These are phyloP conservation scores for Catocala nupta DNA, from an alignment of 2,888 invertebrate genomes.

Conservation along the genomic window DNA sequence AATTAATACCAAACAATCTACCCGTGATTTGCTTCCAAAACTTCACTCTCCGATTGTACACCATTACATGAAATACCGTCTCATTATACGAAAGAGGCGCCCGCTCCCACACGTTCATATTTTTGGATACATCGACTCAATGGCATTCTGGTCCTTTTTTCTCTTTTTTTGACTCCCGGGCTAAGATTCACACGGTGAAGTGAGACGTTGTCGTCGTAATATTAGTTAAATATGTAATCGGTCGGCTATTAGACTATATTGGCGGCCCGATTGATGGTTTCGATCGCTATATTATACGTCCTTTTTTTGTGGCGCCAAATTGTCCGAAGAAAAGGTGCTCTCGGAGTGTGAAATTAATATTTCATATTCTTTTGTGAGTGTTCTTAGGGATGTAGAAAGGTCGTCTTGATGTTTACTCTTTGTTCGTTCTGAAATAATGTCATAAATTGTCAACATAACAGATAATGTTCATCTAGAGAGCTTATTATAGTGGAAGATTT, in stretches of 20 bases:
- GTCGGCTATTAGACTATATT: conserved; percentile 63
- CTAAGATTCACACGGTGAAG: conserved; percentile 77
- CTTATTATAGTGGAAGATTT: no score
- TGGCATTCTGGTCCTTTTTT: conserved; percentile 61
- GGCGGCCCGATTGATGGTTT: conserved; percentile 67
- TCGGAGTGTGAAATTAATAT: conserved; percentile 25
- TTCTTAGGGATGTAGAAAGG: not conserved
- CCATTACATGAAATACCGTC: conserved; percentile 68
- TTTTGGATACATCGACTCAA: conserved; percentile 75
- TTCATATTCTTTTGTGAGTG: conserved; percentile 20
- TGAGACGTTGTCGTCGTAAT: conserved; percentile 64
- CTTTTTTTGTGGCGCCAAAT: conserved; percentile 56
- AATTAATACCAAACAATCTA: not conserved
- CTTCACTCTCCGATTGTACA: conserved; percentile 49
- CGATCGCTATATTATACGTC: conserved; percentile 61
- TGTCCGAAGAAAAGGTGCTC: conserved; percentile 16
- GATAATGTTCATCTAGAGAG: no score
- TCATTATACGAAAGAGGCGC: conserved; percentile 70
- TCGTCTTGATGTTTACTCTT: not conserved
- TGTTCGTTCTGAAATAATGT: not conserved
- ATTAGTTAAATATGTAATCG: conserved; percentile 57
- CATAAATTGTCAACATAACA: no score
- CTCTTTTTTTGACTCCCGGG: conserved; percentile 41
- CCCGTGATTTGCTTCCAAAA: conserved; percentile 13
- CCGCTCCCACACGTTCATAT: conserved; percentile 70